Conservation (phyloP, 2,113 vertebrate species). For the Polyodon spathula region DNA sequence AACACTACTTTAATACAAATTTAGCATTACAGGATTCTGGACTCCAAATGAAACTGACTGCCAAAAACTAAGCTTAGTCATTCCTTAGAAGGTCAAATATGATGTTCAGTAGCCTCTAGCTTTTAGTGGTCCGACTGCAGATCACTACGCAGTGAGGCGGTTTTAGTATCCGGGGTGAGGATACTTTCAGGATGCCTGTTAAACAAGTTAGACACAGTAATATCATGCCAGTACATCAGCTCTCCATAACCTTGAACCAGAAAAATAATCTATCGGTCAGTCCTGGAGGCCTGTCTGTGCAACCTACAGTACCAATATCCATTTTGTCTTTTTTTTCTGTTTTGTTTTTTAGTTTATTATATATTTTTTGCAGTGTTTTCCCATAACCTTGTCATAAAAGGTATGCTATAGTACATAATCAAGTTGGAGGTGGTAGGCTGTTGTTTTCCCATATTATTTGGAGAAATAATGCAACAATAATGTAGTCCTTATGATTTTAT, state of each 20-base stretch:
- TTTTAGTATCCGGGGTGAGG: background rate
- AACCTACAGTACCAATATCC: no score
- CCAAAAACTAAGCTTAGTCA: background rate
- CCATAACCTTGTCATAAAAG: no score
- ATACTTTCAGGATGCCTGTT: background rate
- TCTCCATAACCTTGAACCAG: background rate
- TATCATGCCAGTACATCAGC: background rate
- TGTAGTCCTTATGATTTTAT: no score
- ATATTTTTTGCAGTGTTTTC: no score
- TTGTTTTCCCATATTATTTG: no score
- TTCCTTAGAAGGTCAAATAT: constrained; percentile 1
- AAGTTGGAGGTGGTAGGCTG: no score
- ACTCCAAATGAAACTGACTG: background rate
- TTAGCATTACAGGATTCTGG: background rate
- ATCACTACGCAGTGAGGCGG: background rate
- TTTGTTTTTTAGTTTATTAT: no score
- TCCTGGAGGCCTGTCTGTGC: no score
- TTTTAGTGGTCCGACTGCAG: background rate
- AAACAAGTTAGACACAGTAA: background rate
- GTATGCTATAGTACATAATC: no score
- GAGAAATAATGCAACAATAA: no score
- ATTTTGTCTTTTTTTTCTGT: no score
- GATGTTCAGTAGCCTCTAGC: background rate
- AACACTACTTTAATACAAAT: background rate
- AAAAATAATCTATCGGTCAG: no score